Base-by-base conservation (phyloP, 2,888 invertebrate genomes). In the Polydesmus complanatus region DNA sequence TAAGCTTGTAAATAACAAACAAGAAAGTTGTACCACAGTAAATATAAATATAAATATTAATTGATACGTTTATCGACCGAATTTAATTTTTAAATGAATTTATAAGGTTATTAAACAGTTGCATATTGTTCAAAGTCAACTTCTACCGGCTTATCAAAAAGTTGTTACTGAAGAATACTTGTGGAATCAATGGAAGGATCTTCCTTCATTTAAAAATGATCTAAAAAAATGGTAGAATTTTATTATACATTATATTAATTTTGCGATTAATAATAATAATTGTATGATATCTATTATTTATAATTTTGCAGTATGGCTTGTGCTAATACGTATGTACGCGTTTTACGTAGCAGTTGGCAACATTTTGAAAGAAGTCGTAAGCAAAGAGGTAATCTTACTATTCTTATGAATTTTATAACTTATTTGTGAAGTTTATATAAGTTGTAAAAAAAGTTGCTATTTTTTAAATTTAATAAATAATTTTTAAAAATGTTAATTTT, bases 261-360 rank as follows among this genome's bases (percentile, higher is more conserved):
- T 57, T 57, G 48, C 49, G 8, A 18, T 49, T 56, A 8, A 56
- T 21, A 8, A 37, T 37, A 8, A 37, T 14, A 37, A 8, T 51
- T n/a, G 22, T 21, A 26, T 11, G 5, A 54, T 21, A 19, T 21
- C 11, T 11, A 19, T 53, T 53, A 18, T 11, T 52, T 55, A 14
- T 11, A 3, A 8, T 56, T 48, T 21, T 58, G n/a, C 19, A 60
- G 60, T 14, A 64, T 68, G 3, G 64, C 80, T 48, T 78, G 81
- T 67, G 83, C 83, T 0, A 77, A 81, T 65, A 83, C 83, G 48
- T 75, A 83, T 62, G 83, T 85, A 0, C 83, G 84, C 68, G 78
- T 88, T 58, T 75, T 91, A 66, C 79, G 89, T 63, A 91, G 91
- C 70, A 90, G 91, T 2, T 92, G 92, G 92, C 91, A 92, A 74